These are phyloP conservation scores for Dastarcus helophoroides DNA, from an alignment of 2,888 invertebrate genomes.

Conservation along the genomic window DNA sequence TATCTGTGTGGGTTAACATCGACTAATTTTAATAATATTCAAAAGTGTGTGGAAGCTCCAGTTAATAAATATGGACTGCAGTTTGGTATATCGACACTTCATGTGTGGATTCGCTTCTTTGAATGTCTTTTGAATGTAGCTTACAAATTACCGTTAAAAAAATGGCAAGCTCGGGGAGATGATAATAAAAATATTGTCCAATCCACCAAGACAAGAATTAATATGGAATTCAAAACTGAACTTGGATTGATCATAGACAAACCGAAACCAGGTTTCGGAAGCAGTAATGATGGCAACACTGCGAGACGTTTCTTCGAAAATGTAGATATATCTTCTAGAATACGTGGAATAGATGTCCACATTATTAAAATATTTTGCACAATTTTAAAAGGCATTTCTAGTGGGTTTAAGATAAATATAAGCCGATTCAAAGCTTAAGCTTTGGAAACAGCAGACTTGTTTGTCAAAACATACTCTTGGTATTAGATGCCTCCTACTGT, in stretches of 20 bases:
- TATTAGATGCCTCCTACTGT: conserved; percentile 15
- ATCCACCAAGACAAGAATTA: conserved; percentile 8
- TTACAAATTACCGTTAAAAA: conserved; percentile 22
- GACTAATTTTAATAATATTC: conserved; percentile 9
- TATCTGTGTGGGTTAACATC: conserved; percentile 8
- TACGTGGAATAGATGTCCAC: conserved; percentile 14
- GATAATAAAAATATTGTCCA: conserved; percentile 4
- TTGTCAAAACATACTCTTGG: conserved; percentile 15
- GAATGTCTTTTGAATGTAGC: conserved; percentile 20
- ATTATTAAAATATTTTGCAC: conserved; percentile 11
- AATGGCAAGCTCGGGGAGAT: conserved; percentile 17
- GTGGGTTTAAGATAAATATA: conserved; percentile 13
- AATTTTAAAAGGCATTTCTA: conserved; percentile 15
- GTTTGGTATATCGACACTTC: conserved; percentile 16
- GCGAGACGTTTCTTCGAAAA: conserved; percentile 19
- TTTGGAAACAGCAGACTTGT: conserved; percentile 14
- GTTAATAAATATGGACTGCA: conserved; percentile 8
- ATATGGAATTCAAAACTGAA: conserved; percentile 11
- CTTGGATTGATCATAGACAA: conserved; percentile 16
- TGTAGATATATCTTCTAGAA: conserved; percentile 13
- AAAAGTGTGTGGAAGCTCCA: conserved; percentile 4
- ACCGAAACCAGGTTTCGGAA: conserved; percentile 19
- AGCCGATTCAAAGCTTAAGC: conserved; percentile 12
- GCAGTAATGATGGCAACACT: conserved; percentile 21
- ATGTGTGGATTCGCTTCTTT: conserved; percentile 13